Evolutionary conservation across 2,888 invertebrate genomes (phyloP), one percentile per base, ranked within the genome.

Genomic region (Colletes collaris): DNA sequence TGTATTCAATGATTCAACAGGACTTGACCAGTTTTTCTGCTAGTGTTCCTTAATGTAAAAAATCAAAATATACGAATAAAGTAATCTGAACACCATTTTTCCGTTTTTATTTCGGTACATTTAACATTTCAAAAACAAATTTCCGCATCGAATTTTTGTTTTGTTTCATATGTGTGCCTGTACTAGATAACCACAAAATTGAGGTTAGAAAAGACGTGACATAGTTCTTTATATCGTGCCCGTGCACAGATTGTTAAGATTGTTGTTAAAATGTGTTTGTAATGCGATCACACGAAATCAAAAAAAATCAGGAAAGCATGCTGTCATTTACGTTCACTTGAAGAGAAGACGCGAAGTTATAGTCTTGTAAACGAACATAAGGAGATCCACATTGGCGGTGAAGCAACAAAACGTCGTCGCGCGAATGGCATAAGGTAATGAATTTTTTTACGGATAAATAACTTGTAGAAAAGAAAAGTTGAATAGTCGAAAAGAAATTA

Each of bases 391-490:
- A 65, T 67, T 63, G 50, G 55, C 52, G 46, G 64, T 53, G 58
- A 76, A 67, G 37, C 60, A 46, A 68, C 67, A 81, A 70, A 82
- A 65, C 81, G 83, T 80, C 80, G 88, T 88, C 89, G 85, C 87
- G 86, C 85, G 71, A 86, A 86, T 90, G 89, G 90, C 89, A 89
- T 89, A 90, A 91, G 91, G 89, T 91, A 91, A 86, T 81, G 83
- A 81, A 80, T 75, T 68, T 76, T 71, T 37, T 76, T 77, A 63
- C 71, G 71, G 75, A 76, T 69, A 72, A 76, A 72, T 76, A 79
- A 71, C 52, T 27, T 10, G 7, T 11, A n/a, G 10, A 40, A 8
- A 35, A n/a, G 6, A 63, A 16, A 46, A 50, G 3, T 3, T 40
- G 13, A 44, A 40, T 19, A 60, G 11, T 13, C 8, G 50, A 19